phyloP scores from a whole-genome alignment of 2,797 vertebrate species.

The Arctocebus calabarensis region DNA sequence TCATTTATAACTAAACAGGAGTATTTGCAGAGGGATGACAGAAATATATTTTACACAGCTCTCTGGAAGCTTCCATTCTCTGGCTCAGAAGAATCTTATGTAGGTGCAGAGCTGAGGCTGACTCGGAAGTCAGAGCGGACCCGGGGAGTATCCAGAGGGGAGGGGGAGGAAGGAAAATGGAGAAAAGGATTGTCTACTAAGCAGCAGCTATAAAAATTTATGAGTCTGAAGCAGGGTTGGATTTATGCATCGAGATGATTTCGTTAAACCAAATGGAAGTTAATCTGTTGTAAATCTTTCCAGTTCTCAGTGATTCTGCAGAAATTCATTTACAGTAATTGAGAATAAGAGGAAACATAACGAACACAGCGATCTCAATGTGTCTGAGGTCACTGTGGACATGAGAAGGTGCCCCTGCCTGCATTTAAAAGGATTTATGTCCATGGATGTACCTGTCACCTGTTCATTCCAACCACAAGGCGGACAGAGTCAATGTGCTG shows the following conservation, averaged over 20 bases:
- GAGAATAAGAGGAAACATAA: slow-evolving; percentile 66
- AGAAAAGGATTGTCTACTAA: slow-evolving; percentile 51
- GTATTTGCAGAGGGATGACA: slow-evolving; percentile 72
- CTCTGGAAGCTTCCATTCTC: slow-evolving; percentile 59
- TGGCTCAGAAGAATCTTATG: background rate
- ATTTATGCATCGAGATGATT: slow-evolving; percentile 83
- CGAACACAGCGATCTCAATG: background rate
- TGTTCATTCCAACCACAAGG: accelerated
- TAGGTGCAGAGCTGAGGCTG: slow-evolving; percentile 8
- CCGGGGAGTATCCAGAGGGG: background rate
- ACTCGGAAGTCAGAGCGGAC: background rate
- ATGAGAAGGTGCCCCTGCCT: background rate
- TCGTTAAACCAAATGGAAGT: slow-evolving; percentile 76
- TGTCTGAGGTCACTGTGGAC: background rate
- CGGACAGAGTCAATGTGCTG: background rate
- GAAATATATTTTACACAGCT: slow-evolving; percentile 77
- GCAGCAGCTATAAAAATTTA: slow-evolving; percentile 77
- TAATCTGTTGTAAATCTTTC: slow-evolving; percentile 82
- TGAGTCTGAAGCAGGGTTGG: slow-evolving; percentile 56
- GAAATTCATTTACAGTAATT: slow-evolving; percentile 72
- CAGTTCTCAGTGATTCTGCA: slow-evolving; percentile 71
- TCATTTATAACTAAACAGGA: slow-evolving; percentile 84
- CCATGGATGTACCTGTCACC: background rate
- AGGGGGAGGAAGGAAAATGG: background rate
- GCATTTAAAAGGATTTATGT: background rate